A percentile compares a stretch with the other conserved stretches of the same genome.
Conservation (phyloP, 2,113 vertebrate genomes). For the Cebidichthys violaceus region DNA sequence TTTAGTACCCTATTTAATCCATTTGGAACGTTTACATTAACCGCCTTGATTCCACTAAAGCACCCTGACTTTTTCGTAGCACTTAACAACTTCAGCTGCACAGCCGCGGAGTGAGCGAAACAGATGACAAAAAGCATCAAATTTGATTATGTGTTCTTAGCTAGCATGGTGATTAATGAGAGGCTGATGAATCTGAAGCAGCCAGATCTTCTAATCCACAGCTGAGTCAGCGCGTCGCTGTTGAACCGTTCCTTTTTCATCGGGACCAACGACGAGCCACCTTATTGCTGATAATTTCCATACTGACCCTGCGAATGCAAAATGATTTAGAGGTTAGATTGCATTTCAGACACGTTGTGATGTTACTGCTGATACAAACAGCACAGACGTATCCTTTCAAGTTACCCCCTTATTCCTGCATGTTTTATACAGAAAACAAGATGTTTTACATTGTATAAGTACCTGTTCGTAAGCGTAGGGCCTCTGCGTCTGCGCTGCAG, state of each 20-base stretch:
- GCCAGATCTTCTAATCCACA: conserved; percentile 45
- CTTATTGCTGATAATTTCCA: conserved; percentile 95
- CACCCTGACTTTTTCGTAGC: background rate
- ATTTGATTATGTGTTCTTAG: conserved; percentile 30
- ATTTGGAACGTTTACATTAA: conserved; percentile 3
- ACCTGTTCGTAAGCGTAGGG: conserved; percentile 96
- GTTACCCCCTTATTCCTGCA: background rate
- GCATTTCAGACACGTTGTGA: background rate
- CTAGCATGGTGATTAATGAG: conserved; percentile 27
- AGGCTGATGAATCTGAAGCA: conserved; percentile 39
- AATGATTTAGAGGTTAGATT: background rate
- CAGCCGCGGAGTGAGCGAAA: conserved; percentile 16
- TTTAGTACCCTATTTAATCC: conserved; percentile 3
- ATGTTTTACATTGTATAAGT: conserved; percentile 39
- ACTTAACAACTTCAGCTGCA: background rate
- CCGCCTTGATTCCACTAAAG: conserved; percentile 5
- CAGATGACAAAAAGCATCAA: conserved; percentile 12
- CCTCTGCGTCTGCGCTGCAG: conserved; percentile 90
- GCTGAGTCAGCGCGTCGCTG: conserved; percentile 21
- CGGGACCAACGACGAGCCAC: conserved; percentile 24
- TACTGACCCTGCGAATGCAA: conserved; percentile 89
- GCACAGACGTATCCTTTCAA: background rate
- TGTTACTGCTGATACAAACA: background rate
- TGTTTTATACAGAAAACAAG: background rate
- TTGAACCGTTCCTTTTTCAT: conserved; percentile 14